A percentile compares a stretch with the other conserved stretches of the same genome.
phyloP scores from a whole-genome alignment of 2,113 vertebrate genomes.

The Geothlypis trichas region DNA sequence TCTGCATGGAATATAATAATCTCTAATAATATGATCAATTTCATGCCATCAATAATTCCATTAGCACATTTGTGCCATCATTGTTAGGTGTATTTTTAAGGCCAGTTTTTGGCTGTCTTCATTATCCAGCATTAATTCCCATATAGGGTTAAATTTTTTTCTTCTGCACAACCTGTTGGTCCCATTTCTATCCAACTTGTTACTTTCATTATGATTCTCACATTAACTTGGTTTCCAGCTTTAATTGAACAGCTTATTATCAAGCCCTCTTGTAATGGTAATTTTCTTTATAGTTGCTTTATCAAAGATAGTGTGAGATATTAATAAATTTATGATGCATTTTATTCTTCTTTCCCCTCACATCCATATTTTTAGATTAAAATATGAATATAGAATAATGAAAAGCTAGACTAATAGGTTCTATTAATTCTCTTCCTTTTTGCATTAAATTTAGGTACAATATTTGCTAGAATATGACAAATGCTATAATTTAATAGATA shows the following conservation, averaged over 20 bases:
- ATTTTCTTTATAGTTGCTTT: constrained; percentile 16
- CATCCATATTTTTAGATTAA: constrained; percentile 36
- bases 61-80: background rate
- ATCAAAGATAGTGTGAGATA: background rate
- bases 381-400: constrained; percentile 11
- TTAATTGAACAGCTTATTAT: background rate
- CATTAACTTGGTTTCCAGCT: background rate
- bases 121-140: background rate
- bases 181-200: background rate
- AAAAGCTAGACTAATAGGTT: constrained; percentile 9
- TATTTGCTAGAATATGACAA: constrained; percentile 40
- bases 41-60: background rate
- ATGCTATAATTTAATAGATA: constrained; percentile 10
- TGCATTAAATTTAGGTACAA: constrained; percentile 16
- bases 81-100: background rate
- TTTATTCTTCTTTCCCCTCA: constrained; percentile 28
- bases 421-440: constrained; percentile 28
- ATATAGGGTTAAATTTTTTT: background rate
- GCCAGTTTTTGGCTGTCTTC: background rate
- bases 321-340: constrained; percentile 46
- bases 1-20: background rate
- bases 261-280: background rate
- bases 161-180: background rate
- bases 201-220: background rate
- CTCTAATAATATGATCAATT: background rate